These are phyloP conservation scores for Eidolon dupreanum DNA, from an alignment of 2,797 vertebrate genomes.

Conservation along the genomic window DNA sequence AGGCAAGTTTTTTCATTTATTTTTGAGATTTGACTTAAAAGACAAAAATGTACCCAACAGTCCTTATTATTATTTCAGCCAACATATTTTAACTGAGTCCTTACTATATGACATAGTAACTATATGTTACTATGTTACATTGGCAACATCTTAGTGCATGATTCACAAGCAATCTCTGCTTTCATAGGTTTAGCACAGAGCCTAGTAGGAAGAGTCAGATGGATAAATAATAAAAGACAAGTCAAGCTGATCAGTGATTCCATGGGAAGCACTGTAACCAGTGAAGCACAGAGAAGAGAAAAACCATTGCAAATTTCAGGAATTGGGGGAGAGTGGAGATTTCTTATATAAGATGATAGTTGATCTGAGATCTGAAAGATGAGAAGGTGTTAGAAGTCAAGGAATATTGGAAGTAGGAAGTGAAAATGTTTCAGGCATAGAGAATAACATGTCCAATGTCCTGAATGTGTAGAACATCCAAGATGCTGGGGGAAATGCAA, in stretches of 20 bases:
- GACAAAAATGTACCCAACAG: background rate
- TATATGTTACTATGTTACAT: background rate
- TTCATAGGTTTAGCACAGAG: background rate
- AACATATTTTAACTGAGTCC: background rate
- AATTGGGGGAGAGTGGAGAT: background rate
- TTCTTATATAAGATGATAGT: background rate
- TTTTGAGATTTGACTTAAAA: constrained; percentile 35
- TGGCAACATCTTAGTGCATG: background rate
- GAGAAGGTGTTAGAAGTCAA: background rate
- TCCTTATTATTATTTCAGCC: background rate
- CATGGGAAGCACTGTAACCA: background rate
- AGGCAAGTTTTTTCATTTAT: background rate
- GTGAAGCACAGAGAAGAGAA: background rate
- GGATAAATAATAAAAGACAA: background rate
- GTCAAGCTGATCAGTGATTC: background rate
- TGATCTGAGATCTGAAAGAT: background rate
- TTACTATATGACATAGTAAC: background rate
- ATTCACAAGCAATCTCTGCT: background rate
- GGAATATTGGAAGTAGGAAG: background rate
- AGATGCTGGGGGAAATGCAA: background rate
- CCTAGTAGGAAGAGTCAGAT: background rate
- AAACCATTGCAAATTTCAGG: background rate
- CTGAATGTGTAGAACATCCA: background rate
- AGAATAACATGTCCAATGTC: background rate
- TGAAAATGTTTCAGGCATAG: background rate